Evolutionary conservation across 2,888 invertebrate genomes (phyloP), one percentile per base, ranked within the genome.

Genomic region (Choristoneura rosaceana): DNA sequence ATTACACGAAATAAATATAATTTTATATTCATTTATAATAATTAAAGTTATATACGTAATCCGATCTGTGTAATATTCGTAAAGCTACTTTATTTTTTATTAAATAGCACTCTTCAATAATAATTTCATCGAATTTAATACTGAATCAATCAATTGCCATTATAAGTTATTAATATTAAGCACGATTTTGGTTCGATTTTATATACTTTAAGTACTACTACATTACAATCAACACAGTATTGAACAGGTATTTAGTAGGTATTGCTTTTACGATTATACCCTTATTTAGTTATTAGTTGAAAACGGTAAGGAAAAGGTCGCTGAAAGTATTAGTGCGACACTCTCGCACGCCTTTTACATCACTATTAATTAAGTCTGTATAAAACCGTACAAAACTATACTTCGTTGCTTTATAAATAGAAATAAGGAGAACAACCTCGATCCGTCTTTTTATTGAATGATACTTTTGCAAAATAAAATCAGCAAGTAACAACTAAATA

Each of bases 71-170:
- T 33, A 58, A 68, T 68, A 43, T 12, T 70, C 77, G 79, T 77
- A 78, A 78, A 76, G 77, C 75, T 74, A 69, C 66, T 78, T 79
- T 80, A 80, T 78, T 77, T 80, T 79, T 80, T 80, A 77, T 79
- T 83, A 81, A 74, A 81, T 74, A 81, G 80, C 79, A 81, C 81
- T 84, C 81, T 81, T 79, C 78, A 83, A 83, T 79, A 82, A 84
- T 81, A 81, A 83, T 81, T 83, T 84, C 79, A 84, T 82, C 81
- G 84, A 83, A 84, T 82, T 84, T 92, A 92, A 92, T 92, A 92
- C 92, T 92, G 91, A 87, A 87, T 79, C 81, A 62, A 58, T 67
- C 55, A 52, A 70, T 73, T 70, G 64, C 59, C 34, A 73, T 65
- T 61, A 60, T 55, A 70, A 64, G 45, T 62, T 34, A 43, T 70